These are phyloP conservation scores for Trichopria drosophilae DNA, from an alignment of 2,888 invertebrate genomes.

Conservation along the genomic window DNA sequence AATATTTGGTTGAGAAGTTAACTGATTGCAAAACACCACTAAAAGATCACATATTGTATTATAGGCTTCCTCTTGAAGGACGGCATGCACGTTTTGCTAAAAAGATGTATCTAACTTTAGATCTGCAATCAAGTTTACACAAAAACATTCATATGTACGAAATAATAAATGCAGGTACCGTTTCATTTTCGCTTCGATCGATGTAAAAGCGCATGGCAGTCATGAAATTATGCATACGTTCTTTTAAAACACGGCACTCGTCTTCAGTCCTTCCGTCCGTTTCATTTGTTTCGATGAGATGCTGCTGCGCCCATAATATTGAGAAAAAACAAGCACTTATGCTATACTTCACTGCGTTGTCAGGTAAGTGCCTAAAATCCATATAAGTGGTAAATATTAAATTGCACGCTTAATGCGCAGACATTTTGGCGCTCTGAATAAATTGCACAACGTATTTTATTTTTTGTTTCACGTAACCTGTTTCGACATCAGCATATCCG, in stretches of 20 bases:
- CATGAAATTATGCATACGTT: conserved; percentile 76
- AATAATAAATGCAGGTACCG: conserved; percentile 33
- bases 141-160: no score
- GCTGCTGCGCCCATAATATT: conserved; percentile 85
- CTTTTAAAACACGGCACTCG: conserved; percentile 67
- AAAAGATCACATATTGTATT: conserved; percentile 93
- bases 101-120: conserved; percentile 7
- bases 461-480: no score
- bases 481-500: no score
- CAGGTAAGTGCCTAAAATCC: conserved; percentile 46
- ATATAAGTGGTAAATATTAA: no score
- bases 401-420: no score
- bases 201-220: conserved; percentile 70
- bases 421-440: no score
- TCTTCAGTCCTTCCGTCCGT: conserved; percentile 62
- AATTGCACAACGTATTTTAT: no score
- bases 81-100: conserved; percentile 36
- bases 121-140: no score
- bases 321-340: conserved; percentile 85
- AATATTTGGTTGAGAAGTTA: conserved; percentile 62
- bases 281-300: conserved; percentile 74
- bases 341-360: conserved; percentile 73
- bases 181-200: conserved; percentile 73
- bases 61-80: conserved; percentile 70
- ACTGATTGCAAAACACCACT: conserved; percentile 87